Conservation (phyloP, 2,888 invertebrate species). For the Axea sp. region DNA sequence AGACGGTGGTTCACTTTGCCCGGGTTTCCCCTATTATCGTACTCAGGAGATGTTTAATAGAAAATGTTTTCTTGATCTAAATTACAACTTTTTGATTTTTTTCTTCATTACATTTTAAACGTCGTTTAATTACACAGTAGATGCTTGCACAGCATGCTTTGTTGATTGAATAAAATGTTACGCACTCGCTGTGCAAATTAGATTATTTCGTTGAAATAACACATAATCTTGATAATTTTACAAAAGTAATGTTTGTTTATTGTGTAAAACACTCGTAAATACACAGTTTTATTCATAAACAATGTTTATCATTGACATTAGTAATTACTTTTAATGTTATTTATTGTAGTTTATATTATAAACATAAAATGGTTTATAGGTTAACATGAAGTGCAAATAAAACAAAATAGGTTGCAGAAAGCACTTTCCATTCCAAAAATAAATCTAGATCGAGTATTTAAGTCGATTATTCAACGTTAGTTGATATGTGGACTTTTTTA, state of each 20-base stretch:
- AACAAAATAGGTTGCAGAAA: slow-evolving; percentile 54
- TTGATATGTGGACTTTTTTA: slow-evolving; percentile 37
- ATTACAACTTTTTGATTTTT: slow-evolving; percentile 44
- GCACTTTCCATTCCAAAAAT: slow-evolving; percentile 46
- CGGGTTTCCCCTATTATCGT: slow-evolving; percentile 25
- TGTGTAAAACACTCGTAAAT: slow-evolving; percentile 2
- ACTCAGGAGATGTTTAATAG: slow-evolving; percentile 11
- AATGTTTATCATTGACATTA: not conserved
- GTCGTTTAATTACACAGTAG: slow-evolving; percentile 27
- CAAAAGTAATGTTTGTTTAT: slow-evolving; percentile 31
- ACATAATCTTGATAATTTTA: slow-evolving; percentile 15
- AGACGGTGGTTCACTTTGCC: slow-evolving; percentile 53
- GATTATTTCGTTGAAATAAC: slow-evolving; percentile 13
- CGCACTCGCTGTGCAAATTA: slow-evolving; percentile 15
- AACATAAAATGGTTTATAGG: slow-evolving; percentile 22
- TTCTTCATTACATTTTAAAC: not conserved
- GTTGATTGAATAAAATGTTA: slow-evolving; percentile 12
- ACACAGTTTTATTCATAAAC: not conserved
- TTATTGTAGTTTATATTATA: not conserved
- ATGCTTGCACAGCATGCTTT: slow-evolving; percentile 18
- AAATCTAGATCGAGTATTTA: slow-evolving; percentile 35
- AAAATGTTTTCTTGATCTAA: slow-evolving; percentile 38
- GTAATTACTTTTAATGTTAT: too few relatives aligned
- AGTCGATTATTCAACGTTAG: slow-evolving; percentile 26
- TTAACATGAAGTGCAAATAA: slow-evolving; percentile 30